Conservation (phyloP, 2,113 vertebrate genomes). For the Chelonoidis abingdonii region DNA sequence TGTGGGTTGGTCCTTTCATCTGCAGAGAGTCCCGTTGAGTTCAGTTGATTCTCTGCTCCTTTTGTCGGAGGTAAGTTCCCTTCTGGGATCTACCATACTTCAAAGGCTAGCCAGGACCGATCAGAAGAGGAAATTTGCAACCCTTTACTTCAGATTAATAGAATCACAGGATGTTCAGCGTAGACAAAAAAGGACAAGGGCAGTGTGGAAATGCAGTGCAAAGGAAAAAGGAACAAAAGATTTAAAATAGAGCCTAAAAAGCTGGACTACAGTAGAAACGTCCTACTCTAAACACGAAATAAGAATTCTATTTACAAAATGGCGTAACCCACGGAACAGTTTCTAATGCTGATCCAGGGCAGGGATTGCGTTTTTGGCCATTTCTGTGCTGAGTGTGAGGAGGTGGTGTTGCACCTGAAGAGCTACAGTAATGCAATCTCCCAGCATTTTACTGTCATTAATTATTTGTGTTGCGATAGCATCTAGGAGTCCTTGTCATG, state of each 20-base stretch:
- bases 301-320: background rate
- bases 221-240: background rate
- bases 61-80: background rate
- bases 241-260: background rate
- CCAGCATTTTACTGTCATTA: background rate
- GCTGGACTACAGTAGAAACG: background rate
- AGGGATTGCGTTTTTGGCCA: background rate
- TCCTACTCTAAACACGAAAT: rapidly evolving
- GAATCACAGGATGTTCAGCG: background rate
- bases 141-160: background rate
- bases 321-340: background rate
- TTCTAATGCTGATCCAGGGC: background rate
- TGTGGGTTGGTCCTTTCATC: rapidly evolving
- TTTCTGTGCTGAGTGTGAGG: background rate
- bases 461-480: background rate
- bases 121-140: background rate
- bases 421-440: background rate
- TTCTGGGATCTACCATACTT: background rate
- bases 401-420: background rate
- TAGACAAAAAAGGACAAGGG: background rate
- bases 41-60: background rate
- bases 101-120: background rate
- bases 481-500: background rate
- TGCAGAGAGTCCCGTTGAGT: background rate
- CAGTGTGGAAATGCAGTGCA: background rate